These are phyloP conservation scores for Cataglyphis hispanica DNA, from an alignment of 1,140 invertebrate genomes.

Conservation along the genomic window DNA sequence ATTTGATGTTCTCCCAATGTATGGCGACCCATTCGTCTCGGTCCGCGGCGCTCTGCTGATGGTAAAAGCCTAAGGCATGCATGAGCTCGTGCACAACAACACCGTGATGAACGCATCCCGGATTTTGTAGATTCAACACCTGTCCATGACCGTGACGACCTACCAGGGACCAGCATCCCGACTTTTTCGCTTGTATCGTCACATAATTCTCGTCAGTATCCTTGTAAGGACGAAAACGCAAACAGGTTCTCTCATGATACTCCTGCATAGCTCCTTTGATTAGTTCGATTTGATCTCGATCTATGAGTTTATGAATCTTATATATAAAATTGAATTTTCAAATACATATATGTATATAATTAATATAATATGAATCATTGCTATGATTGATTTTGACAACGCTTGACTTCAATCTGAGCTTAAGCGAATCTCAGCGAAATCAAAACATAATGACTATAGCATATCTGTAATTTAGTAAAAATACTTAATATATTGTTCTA, in stretches of 20 bases:
- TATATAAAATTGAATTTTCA: conserved; percentile 15
- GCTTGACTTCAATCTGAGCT: not conserved
- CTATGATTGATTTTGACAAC: not conserved
- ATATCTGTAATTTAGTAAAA: not conserved
- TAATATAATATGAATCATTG: too few relatives aligned
- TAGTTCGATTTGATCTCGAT: conserved; percentile 83
- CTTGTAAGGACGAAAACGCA: conserved; percentile 88
- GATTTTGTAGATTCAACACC: conserved; percentile 87
- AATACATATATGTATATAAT: too few relatives aligned
- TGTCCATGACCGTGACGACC: conserved; percentile 88
- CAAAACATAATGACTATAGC: not conserved
- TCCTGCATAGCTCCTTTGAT: conserved; percentile 87
- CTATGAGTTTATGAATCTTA: conserved; percentile 74
- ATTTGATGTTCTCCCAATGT: conserved; percentile 88
- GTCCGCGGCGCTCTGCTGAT: conserved; percentile 90
- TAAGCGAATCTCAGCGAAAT: not conserved
- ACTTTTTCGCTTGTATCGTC: conserved; percentile 78
- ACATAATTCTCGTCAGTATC: conserved; percentile 88
- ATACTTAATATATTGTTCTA: not conserved
- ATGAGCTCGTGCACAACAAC: conserved; percentile 89
- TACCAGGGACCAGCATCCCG: conserved; percentile 88
- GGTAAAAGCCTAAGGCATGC: conserved; percentile 90
- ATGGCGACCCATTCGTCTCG: conserved; percentile 89
- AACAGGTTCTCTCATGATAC: conserved; percentile 88
- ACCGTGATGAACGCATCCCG: conserved; percentile 87